phyloP scores from a whole-genome alignment of 2,113 vertebrate genomes.

The Mionectes macconnelli region DNA sequence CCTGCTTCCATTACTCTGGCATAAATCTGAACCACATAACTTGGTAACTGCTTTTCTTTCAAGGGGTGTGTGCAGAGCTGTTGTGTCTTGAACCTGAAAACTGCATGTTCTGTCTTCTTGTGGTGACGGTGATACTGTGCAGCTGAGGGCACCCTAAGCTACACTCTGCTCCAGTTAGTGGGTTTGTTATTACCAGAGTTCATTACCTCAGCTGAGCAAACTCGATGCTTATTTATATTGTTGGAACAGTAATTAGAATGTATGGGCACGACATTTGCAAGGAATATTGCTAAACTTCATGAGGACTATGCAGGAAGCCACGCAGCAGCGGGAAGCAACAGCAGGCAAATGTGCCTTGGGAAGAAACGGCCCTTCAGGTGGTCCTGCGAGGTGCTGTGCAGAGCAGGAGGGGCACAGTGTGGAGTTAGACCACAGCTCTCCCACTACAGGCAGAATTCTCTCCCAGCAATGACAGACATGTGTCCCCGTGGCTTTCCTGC shows the following conservation, averaged over 20 bases:
- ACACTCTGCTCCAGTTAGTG: slow-evolving; percentile 61
- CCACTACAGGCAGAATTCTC: not conserved
- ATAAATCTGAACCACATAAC: not conserved
- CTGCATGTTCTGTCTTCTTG: not conserved
- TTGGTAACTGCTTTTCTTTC: not conserved
- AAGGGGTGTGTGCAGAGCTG: not conserved
- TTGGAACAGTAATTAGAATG: slow-evolving; percentile 70
- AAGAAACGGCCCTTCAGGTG: not conserved
- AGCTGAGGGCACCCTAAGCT: slow-evolving; percentile 47
- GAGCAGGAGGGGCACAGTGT: not conserved
- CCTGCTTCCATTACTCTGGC: not conserved
- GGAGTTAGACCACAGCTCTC: not conserved
- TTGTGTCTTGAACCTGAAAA: not conserved
- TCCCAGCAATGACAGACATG: not conserved
- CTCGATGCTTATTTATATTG: slow-evolving; percentile 67
- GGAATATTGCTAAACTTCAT: slow-evolving; percentile 47
- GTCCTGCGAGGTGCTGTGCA: not conserved
- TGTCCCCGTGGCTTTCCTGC: not conserved
- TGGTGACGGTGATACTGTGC: not conserved
- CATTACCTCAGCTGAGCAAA: slow-evolving; percentile 62
- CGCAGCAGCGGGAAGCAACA: not conserved
- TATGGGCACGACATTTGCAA: slow-evolving; percentile 63
- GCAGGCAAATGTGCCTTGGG: not conserved
- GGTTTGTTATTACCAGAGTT: slow-evolving; percentile 64
- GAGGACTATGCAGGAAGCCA: not conserved